Conservation (phyloP, 1,140 invertebrate species). For the Drosophila tristis region DNA sequence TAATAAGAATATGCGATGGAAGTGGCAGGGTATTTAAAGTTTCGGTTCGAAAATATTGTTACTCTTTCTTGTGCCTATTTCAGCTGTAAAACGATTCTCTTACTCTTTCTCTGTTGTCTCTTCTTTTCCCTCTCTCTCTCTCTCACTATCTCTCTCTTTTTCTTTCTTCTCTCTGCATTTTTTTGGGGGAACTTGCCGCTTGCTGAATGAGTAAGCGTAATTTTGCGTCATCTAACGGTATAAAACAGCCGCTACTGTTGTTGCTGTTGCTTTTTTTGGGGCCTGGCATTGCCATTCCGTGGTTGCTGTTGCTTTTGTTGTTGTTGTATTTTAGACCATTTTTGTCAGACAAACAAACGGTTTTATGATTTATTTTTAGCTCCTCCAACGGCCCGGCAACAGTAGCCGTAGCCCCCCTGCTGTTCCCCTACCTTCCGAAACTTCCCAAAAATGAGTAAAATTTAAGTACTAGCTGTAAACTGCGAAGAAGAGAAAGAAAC, state of each 20-base stretch:
- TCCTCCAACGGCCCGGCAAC: conserved; percentile 64
- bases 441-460: conserved; percentile 39
- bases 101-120: neutral
- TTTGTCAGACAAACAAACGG: conserved; percentile 79
- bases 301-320: conserved; percentile 41
- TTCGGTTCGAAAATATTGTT: no score
- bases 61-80: no score
- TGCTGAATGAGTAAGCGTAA: conserved; percentile 78
- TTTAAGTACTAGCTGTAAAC: conserved; percentile 62
- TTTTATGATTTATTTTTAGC: conserved; percentile 78
- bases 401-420: conserved; percentile 13
- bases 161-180: conserved; percentile 6
- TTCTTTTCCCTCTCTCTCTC: conserved; percentile 20
- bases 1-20: no score
- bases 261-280: conserved; percentile 57
- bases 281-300: conserved; percentile 60
- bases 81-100: no score
- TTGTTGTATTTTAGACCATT: conserved; percentile 80
- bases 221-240: conserved; percentile 81
- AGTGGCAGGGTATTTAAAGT: no score
- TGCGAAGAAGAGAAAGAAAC: conserved; percentile 9
- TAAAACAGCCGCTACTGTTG: conserved; percentile 70
- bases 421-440: neutral
- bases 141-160: conserved; percentile 25
- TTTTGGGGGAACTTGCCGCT: conserved; percentile 53